Conservation (phyloP, 1,140 invertebrate genomes). For the Notospermus geniculatus region DNA sequence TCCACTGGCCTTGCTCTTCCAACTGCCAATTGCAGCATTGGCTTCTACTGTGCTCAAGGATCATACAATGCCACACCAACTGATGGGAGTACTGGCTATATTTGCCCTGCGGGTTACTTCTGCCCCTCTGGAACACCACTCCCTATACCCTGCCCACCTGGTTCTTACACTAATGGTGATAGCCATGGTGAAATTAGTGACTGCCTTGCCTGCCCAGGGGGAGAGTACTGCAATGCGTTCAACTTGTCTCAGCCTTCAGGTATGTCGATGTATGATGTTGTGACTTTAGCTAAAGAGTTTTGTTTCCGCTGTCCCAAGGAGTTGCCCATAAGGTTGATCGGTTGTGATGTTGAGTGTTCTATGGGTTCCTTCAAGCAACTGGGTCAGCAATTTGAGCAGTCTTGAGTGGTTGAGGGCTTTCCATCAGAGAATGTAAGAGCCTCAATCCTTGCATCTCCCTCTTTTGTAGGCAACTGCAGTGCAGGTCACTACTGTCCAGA, state of each 20-base stretch:
- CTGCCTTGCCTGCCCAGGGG: conserved; percentile 42
- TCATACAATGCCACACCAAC: conserved; percentile 40
- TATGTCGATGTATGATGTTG: too few species aligned
- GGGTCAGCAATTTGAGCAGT: too few species aligned
- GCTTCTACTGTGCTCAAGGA: conserved; percentile 45
- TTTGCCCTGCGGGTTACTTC: conserved; percentile 46
- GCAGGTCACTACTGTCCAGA: conserved; percentile 40
- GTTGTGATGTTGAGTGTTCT: too few species aligned
- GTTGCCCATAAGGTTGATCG: too few species aligned
- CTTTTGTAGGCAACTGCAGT: conserved; percentile 34
- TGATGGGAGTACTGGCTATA: conserved; percentile 42
- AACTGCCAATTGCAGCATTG: conserved; percentile 43
- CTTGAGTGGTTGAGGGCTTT: too few species aligned
- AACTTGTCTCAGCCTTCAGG: too few species aligned
- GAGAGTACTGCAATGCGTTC: conserved; percentile 30
- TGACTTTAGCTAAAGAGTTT: too few species aligned
- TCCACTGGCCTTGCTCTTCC: conserved; percentile 32
- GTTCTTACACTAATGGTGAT: conserved; percentile 34
- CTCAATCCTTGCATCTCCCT: conserved; percentile 22
- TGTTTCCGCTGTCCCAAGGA: too few species aligned
- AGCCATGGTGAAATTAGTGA: conserved; percentile 34
- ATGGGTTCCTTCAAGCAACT: too few species aligned
- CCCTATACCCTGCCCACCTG: conserved; percentile 42
- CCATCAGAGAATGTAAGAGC: too few species aligned
- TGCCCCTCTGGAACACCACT: conserved; percentile 39